Percentiles rank a stretch among this genome's conserved stretches.
phyloP scores from a whole-genome alignment of 1,140 invertebrate genomes.

The Aphelenchoides besseyi region DNA sequence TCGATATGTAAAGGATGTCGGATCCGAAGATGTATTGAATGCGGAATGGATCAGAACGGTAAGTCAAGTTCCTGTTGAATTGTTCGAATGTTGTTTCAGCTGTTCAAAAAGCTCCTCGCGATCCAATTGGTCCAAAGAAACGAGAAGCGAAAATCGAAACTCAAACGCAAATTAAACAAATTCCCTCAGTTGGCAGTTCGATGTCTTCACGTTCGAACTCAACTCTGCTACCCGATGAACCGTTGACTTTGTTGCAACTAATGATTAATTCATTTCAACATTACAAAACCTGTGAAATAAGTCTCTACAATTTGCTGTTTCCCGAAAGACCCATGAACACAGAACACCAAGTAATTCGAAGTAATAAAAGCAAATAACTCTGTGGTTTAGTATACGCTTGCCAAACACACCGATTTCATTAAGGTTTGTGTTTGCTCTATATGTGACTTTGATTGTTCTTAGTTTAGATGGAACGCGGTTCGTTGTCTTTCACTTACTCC shows the following conservation, averaged over 20 bases:
- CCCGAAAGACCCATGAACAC: background rate
- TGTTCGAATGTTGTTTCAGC: slow-evolving; percentile 1
- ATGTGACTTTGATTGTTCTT: background rate
- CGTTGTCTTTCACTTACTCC: background rate
- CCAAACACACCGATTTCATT: slow-evolving; percentile 8
- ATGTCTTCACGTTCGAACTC: background rate
- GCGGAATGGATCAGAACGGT: background rate
- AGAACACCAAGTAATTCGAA: background rate
- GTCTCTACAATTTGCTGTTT: slow-evolving; percentile 9
- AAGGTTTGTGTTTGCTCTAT: background rate
- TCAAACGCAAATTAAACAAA: background rate
- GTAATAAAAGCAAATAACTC: no score
- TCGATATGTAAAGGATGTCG: slow-evolving; percentile 9
- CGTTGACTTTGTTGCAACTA: background rate
- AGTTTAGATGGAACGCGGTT: background rate
- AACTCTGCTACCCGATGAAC: background rate
- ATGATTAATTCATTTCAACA: background rate
- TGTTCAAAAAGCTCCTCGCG: background rate
- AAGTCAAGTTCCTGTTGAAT: background rate
- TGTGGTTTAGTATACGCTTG: background rate
- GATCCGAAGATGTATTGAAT: background rate
- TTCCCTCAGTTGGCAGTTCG: background rate
- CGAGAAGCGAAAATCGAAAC: background rate
- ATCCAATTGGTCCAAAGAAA: slow-evolving; percentile 1
- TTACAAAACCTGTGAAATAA: background rate